phyloP scores from a whole-genome alignment of 2,113 vertebrate genomes.

The Gulo gulo region DNA sequence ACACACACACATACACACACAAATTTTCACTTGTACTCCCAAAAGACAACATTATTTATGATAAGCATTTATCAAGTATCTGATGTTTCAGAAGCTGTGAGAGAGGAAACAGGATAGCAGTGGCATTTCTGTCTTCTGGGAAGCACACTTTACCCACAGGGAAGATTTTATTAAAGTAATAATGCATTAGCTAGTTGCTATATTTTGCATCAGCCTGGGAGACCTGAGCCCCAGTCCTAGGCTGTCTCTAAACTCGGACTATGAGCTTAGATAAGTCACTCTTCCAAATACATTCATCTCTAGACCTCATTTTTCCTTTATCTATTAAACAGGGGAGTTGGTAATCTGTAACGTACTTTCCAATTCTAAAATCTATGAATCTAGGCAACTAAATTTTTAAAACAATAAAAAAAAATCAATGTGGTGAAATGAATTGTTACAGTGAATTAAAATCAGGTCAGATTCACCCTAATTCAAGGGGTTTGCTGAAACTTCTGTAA shows the following conservation, averaged over 20 bases:
- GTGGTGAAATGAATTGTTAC: neutral
- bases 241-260: neutral
- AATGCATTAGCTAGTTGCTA: neutral
- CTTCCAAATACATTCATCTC: neutral
- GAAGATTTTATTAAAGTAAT: neutral
- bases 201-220: neutral
- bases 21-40: neutral
- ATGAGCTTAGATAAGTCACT: neutral
- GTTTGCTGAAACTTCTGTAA: neutral
- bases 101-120: neutral
- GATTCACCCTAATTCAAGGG: neutral
- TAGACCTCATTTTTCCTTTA: neutral
- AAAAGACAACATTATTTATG: neutral
- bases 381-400: neutral
- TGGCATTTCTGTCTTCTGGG: neutral
- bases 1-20: neutral
- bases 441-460: constrained; percentile 12
- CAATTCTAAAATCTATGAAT: neutral
- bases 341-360: neutral
- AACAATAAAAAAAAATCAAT: neutral
- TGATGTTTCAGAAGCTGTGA: neutral
- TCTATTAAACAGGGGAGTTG: neutral
- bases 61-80: neutral
- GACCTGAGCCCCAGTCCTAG: neutral
- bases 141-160: neutral